Evolutionary conservation across 2,888 invertebrate species (phyloP), one percentile per base, ranked within the genome.

Genomic region (Galeruca laticollis): DNA sequence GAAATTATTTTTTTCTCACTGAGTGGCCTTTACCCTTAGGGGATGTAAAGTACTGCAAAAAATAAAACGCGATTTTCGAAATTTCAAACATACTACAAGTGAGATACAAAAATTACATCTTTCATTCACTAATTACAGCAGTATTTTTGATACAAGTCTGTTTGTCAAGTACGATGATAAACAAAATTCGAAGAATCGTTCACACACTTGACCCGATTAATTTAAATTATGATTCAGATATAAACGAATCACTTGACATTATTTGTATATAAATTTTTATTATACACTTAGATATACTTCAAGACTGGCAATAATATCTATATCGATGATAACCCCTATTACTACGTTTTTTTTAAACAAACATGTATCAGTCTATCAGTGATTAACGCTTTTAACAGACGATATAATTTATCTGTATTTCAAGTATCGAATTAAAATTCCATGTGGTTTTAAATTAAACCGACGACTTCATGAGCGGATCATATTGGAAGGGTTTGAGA

Each of bases 311-410:
- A 18, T 20, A 37, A 59, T 37, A 35, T 49, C 2, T 21, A 52
- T 37, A 18, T 37, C 13, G 1, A 47, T 40, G 57, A 59, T 59
- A 37, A 59, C 35, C 37, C 31, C 20, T 37, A 11, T 37, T 37
- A 21, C 18, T 20, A 18, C 5, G 40, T 20, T 37, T 37, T 59
- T 20, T 59, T 18, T 21, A 18, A 59, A 59, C 18, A 21, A 59
- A 37, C 37, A 40, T 21, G 31, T n/a, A 56, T 56, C 33, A 31
- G 47, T 61, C 21, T 13, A 15, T 61, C 31, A 49, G 26, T 26
- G 26, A 26, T 26, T 26, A 26, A 26, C 6, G 26, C 6, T 26
- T 26, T 6, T 26, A 26, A 26, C 26, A 3, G 26, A 26, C 6
- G 26, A 26, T 26, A 26, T 6, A n/a, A 59, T n/a, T n/a, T 37